Conservation (phyloP, 2,797 vertebrate species). For the Gila robusta region DNA sequence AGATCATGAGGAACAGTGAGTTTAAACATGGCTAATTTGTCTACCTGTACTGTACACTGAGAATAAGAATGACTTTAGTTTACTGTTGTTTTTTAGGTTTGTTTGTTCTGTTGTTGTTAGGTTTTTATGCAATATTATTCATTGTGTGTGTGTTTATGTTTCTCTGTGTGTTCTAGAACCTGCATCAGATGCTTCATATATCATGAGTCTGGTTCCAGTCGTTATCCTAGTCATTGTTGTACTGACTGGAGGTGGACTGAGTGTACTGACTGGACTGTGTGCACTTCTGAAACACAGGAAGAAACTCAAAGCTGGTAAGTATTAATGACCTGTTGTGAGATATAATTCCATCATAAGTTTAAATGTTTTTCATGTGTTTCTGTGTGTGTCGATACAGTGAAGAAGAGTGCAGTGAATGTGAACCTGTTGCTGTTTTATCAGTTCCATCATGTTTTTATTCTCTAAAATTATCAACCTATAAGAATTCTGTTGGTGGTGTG, state of each 20-base stretch:
- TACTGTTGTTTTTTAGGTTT: background rate
- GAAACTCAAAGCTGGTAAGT: rapidly evolving
- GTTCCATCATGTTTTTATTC: background rate
- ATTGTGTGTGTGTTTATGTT: background rate
- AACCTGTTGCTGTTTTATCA: background rate
- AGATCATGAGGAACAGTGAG: no score
- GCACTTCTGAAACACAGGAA: rapidly evolving
- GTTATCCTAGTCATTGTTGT: rapidly evolving
- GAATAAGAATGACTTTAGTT: no score
- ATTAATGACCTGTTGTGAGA: background rate
- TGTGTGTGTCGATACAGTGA: background rate
- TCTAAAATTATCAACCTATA: background rate
- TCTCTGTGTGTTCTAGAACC: background rate
- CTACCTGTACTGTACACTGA: no score
- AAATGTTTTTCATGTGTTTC: background rate
- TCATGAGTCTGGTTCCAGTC: rapidly evolving
- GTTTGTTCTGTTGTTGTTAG: no score
- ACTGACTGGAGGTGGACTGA: no score
- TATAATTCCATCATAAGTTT: background rate
- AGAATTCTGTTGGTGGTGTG: background rate
- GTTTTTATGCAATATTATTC: background rate
- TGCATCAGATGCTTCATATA: background rate
- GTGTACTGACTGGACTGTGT: no score
- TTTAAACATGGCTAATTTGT: background rate
- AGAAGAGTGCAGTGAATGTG: background rate